These are phyloP conservation scores for Peromyscus polionotus DNA, from an alignment of 2,113 vertebrate species.

Conservation along the genomic window DNA sequence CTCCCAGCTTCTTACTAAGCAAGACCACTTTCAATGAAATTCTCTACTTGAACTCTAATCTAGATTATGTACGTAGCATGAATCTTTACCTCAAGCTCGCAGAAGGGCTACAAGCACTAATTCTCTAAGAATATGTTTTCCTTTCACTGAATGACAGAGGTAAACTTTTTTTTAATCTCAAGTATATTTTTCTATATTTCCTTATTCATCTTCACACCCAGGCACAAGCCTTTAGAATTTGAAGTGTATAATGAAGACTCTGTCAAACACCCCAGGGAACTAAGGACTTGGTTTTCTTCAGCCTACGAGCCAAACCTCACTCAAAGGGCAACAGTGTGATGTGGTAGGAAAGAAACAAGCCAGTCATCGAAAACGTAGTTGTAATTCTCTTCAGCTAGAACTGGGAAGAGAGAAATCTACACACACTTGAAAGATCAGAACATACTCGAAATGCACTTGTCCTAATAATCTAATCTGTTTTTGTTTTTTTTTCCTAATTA, in stretches of 20 bases:
- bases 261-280: background rate
- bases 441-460: slow-evolving; percentile 6
- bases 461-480: slow-evolving; percentile 45
- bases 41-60: background rate
- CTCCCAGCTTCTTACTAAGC: background rate
- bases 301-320: background rate
- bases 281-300: background rate
- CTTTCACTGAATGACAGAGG: background rate
- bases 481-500: background rate
- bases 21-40: slow-evolving; percentile 28
- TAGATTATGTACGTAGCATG: background rate
- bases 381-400: background rate
- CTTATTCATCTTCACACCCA: background rate
- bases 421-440: slow-evolving; percentile 11
- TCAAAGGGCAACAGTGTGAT: background rate
- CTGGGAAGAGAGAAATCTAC: background rate
- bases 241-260: background rate
- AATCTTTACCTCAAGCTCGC: slow-evolving; percentile 14
- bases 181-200: background rate
- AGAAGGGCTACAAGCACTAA: slow-evolving; percentile 3
- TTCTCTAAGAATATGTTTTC: background rate
- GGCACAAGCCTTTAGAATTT: background rate
- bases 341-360: background rate
- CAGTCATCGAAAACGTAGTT: background rate
- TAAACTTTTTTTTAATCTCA: background rate